A percentile compares a stretch with the other conserved stretches of the same genome.
These are phyloP conservation scores for Cettia cetti DNA, from an alignment of 2,113 vertebrate genomes.

Conservation along the genomic window DNA sequence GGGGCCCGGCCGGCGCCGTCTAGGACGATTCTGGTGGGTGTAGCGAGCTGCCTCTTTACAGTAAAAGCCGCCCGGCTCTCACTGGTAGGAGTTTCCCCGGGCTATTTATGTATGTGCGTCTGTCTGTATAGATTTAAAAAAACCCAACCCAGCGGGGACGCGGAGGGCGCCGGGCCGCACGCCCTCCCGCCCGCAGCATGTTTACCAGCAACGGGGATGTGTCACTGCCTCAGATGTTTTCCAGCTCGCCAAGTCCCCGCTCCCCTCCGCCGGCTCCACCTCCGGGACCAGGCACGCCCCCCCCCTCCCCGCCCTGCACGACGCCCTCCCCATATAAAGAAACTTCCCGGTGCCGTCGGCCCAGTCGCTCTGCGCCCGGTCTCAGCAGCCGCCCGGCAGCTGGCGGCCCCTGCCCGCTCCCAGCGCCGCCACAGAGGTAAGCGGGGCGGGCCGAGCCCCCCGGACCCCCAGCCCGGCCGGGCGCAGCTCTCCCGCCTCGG, in stretches of 20 bases:
- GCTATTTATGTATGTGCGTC: conserved; percentile 28
- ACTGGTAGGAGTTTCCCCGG: conserved; percentile 48
- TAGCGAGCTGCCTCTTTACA: conserved; percentile 22
- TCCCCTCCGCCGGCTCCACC: conserved; percentile 5
- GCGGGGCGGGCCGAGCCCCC: not conserved
- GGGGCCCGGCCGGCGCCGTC: not conserved
- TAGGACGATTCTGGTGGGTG: conserved; percentile 34
- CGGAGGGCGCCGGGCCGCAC: not conserved
- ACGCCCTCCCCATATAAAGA: conserved; percentile 48
- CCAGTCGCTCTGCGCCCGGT: not conserved
- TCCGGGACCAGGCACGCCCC: not conserved
- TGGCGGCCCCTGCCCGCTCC: not conserved
- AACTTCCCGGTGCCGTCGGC: conserved; percentile 25
- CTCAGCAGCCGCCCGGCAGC: not conserved
- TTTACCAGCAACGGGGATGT: conserved; percentile 34
- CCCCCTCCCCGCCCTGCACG: not conserved
- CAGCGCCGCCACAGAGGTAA: not conserved
- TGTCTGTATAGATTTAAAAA: not conserved
- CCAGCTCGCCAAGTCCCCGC: conserved; percentile 2
- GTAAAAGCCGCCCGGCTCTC: conserved; percentile 14
- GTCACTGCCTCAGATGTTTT: conserved; percentile 35
- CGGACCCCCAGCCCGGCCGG: not conserved
- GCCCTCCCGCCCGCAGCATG: not conserved
- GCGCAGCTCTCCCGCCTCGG: no score
- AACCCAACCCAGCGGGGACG: not conserved